Conservation (phyloP, 2,888 invertebrate species). For the Gymnoscelis rufifasciata region DNA sequence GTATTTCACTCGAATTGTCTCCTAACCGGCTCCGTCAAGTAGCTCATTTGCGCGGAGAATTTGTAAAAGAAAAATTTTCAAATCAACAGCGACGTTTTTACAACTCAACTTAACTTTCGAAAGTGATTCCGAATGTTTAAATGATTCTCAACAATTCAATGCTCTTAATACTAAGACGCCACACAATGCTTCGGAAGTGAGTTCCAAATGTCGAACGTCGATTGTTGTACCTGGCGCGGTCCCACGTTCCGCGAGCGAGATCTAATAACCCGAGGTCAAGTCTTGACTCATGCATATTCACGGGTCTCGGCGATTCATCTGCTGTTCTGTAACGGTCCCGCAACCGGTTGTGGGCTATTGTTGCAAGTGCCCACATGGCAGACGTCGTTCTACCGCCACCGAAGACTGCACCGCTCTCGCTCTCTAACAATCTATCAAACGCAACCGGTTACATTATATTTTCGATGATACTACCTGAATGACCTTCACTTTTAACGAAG, state of each 20-base stretch:
- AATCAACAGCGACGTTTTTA: background rate
- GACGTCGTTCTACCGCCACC: conserved; percentile 20
- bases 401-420: conserved; percentile 21
- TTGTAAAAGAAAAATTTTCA: conserved; percentile 4
- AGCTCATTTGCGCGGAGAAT: conserved; percentile 12
- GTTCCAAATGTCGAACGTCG: conserved; percentile 58
- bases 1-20: conserved; percentile 21
- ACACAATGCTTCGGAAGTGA: conserved; percentile 37
- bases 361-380: conserved; percentile 51
- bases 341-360: conserved; percentile 74
- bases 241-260: conserved; percentile 66
- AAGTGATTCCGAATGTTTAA: background rate
- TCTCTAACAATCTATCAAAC: conserved; percentile 15
- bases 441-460: conserved; percentile 21
- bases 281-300: conserved; percentile 76
- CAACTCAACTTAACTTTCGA: background rate
- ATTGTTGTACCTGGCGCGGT: conserved; percentile 53
- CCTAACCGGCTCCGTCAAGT: conserved; percentile 10
- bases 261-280: conserved; percentile 75
- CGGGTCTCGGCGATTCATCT: conserved; percentile 63
- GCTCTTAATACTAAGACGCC: conserved; percentile 7
- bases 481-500: conserved; percentile 15
- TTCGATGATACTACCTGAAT: conserved; percentile 5
- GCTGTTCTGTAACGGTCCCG: conserved; percentile 63
- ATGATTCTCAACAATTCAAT: conserved; percentile 4